These are phyloP conservation scores for Kuschelorhynchus macadamiae DNA, from an alignment of 2,888 invertebrate genomes.

Conservation along the genomic window DNA sequence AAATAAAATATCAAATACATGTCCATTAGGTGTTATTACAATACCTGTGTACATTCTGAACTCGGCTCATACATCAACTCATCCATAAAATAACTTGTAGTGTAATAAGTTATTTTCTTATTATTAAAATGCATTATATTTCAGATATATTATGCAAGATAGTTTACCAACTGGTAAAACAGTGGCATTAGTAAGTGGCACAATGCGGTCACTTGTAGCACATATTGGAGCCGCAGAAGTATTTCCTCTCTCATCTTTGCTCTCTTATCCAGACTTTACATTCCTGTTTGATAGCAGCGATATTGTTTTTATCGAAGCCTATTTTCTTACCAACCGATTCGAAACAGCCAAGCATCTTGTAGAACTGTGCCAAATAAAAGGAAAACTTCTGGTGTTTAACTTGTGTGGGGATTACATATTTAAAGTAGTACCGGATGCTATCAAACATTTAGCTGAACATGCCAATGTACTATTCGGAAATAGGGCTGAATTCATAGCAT, in stretches of 20 bases:
- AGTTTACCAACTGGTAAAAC: constrained; percentile 70
- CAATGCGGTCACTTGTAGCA: constrained; percentile 70
- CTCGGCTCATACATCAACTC: no score
- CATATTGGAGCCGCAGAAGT: constrained; percentile 72
- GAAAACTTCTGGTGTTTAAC: constrained; percentile 70
- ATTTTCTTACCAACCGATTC: constrained; percentile 71
- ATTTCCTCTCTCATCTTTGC: constrained; percentile 64
- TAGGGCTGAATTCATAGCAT: constrained; percentile 69
- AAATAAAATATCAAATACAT: no score
- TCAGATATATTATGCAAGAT: constrained; percentile 61
- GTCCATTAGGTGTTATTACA: no score
- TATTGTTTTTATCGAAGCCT: constrained; percentile 73
- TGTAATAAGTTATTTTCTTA: no score
- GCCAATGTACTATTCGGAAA: constrained; percentile 74
- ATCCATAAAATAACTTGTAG: no score
- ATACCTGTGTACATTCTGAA: no score
- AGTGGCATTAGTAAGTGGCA: constrained; percentile 69
- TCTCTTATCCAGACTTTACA: constrained; percentile 49
- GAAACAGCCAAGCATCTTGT: constrained; percentile 68
- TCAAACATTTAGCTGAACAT: constrained; percentile 68
- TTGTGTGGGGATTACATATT: constrained; percentile 73
- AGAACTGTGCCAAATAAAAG: constrained; percentile 64
- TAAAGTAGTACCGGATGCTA: constrained; percentile 63
- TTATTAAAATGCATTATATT: no score
- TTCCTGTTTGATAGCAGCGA: constrained; percentile 57